Evolutionary conservation across 2,888 invertebrate species (phyloP).

Genomic region (Ophioninae sp.): DNA sequence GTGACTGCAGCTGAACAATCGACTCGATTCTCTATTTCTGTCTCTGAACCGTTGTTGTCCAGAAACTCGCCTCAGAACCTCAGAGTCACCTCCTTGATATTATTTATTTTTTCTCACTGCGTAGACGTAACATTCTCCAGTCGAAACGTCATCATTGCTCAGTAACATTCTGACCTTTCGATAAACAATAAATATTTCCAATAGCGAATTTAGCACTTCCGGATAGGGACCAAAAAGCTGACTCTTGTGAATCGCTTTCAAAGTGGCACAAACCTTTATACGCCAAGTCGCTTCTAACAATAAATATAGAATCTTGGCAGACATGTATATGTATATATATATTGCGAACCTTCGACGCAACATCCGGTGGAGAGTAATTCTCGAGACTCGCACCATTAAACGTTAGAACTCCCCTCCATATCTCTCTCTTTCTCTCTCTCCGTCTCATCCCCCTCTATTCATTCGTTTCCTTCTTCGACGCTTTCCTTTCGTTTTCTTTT

Average conservation of each 20-base stretch:
- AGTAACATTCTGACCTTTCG: neutral
- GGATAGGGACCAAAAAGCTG: neutral
- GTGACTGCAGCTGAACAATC: neutral
- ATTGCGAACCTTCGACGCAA: constrained; percentile 49
- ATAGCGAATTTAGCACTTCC: neutral
- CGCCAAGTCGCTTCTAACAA: constrained; percentile 49
- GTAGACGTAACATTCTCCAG: neutral
- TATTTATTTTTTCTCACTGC: neutral
- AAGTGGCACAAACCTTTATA: constrained; percentile 34
- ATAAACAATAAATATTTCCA: constrained; percentile 1
- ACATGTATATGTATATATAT: neutral
- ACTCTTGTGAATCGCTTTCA: constrained; percentile 14
- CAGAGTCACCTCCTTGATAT: neutral
- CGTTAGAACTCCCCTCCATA: constrained; percentile 41
- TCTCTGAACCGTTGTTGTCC: neutral
- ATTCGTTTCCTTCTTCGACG: constrained; percentile 33
- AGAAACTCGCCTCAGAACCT: neutral
- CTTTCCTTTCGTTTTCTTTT: constrained; percentile 41
- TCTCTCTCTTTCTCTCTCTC: constrained; percentile 33
- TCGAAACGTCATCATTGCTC: neutral
- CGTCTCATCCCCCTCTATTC: constrained; percentile 23
- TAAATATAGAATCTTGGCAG: constrained; percentile 56
- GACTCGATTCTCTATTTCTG: neutral
- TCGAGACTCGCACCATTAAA: constrained; percentile 53
- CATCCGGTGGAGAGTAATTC: constrained; percentile 63